Evolutionary conservation across 2,113 vertebrate species (phyloP).

Genomic region (Pituophis catenifer): DNA sequence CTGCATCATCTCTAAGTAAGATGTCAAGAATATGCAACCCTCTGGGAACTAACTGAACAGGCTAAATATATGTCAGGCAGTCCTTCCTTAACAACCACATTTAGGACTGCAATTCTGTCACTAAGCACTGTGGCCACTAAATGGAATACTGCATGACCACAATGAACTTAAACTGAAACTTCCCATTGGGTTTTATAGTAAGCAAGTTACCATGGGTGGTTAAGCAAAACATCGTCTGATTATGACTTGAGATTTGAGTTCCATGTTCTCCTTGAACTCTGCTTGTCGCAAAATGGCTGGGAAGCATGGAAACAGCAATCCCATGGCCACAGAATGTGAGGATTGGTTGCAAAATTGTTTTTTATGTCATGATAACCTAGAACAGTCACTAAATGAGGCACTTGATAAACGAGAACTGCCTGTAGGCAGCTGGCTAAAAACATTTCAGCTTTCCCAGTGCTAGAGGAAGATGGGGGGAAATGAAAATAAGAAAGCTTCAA

Average conservation of each 20-base stretch:
- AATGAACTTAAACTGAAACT: neutral
- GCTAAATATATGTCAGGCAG: neutral
- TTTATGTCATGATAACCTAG: neutral
- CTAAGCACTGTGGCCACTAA: neutral
- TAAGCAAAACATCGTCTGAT: neutral
- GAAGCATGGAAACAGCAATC: neutral
- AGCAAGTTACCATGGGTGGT: neutral
- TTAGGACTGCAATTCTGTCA: neutral
- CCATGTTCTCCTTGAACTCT: neutral
- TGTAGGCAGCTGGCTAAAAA: neutral
- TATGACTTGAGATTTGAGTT: neutral
- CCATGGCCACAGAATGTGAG: neutral
- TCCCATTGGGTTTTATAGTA: neutral
- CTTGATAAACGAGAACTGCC: too few relatives aligned
- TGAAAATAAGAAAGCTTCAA: neutral
- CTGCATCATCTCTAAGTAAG: neutral
- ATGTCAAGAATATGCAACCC: neutral
- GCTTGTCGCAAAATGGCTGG: neutral
- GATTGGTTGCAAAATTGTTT: neutral
- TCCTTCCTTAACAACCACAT: neutral
- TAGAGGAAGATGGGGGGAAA: neutral
- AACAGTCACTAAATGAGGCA: neutral
- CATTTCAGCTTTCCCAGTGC: neutral
- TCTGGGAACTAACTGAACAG: too few relatives aligned
- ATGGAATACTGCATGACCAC: neutral